These are phyloP conservation scores for Lasioglossum baleicum DNA, from an alignment of 1,140 invertebrate genomes.

Conservation along the genomic window DNA sequence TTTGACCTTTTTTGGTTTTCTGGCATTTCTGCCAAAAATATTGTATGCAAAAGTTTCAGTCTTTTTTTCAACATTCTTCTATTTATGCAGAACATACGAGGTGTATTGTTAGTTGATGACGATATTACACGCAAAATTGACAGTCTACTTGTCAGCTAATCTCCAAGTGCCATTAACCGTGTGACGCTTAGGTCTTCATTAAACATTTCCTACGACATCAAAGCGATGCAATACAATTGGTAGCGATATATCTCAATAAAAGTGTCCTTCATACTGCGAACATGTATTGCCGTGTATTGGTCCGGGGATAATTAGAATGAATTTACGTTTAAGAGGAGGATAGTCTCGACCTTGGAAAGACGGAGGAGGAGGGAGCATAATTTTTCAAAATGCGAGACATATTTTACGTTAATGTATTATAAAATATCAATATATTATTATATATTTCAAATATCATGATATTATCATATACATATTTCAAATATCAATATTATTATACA, in stretches of 20 bases:
- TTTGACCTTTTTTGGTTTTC: too few relatives aligned
- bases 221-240: constrained; percentile 24
- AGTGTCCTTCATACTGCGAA: constrained; percentile 32
- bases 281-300: neutral
- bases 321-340: neutral
- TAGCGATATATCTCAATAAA: constrained; percentile 14
- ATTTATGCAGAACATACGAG: too few relatives aligned
- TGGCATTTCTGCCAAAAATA: neutral
- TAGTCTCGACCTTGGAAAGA: neutral
- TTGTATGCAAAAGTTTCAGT: neutral
- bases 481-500: too few relatives aligned
- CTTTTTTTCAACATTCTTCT: neutral
- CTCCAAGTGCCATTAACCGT: constrained; percentile 56
- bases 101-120: too few relatives aligned
- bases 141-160: constrained; percentile 4
- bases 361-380: too few relatives aligned
- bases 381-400: too few relatives aligned
- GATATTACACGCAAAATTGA: neutral
- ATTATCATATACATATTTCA: too few relatives aligned
- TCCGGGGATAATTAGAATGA: neutral
- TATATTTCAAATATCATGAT: too few relatives aligned
- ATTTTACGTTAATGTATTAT: too few relatives aligned
- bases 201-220: constrained; percentile 38
- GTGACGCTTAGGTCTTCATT: constrained; percentile 29
- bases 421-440: too few relatives aligned